Percentiles rank a stretch among this genome's conserved stretches.
phyloP scores from a whole-genome alignment of 2,113 vertebrate genomes.

The Tenebrosternarchus preto region DNA sequence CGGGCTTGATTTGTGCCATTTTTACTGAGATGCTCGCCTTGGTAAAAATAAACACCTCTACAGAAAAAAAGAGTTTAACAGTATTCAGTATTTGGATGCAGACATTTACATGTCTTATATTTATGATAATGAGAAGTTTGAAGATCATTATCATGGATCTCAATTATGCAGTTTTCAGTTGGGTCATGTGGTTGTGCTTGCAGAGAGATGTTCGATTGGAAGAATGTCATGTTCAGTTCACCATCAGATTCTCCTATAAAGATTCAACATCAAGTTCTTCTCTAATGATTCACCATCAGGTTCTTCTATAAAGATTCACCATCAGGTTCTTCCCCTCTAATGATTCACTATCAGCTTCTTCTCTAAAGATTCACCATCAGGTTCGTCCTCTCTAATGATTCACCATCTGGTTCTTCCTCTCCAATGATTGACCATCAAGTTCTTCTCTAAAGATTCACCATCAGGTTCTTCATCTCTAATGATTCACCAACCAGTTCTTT shows the following conservation, averaged over 20 bases:
- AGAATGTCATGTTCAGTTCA: background rate
- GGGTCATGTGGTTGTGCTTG: background rate
- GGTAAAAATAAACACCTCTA: background rate
- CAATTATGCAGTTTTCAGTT: no score
- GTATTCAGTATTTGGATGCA: no score
- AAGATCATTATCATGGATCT: no score
- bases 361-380: no score
- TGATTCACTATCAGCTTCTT: no score
- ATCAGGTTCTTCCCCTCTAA: background rate
- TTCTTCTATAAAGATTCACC: no score
- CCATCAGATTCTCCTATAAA: no score
- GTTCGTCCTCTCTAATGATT: background rate
- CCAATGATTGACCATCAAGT: no score
- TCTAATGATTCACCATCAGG: background rate
- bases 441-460: background rate
- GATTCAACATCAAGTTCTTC: background rate
- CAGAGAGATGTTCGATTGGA: background rate
- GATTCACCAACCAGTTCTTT: background rate
- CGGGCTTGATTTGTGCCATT: conserved; percentile 37
- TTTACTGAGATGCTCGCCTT: background rate
- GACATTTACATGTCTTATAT: no score
- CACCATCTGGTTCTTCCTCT: no score
- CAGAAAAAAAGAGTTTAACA: background rate
- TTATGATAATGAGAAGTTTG: no score
- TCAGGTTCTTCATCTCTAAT: background rate